Conservation (phyloP, 2,797 vertebrate genomes). For the Acanthornis magna region DNA sequence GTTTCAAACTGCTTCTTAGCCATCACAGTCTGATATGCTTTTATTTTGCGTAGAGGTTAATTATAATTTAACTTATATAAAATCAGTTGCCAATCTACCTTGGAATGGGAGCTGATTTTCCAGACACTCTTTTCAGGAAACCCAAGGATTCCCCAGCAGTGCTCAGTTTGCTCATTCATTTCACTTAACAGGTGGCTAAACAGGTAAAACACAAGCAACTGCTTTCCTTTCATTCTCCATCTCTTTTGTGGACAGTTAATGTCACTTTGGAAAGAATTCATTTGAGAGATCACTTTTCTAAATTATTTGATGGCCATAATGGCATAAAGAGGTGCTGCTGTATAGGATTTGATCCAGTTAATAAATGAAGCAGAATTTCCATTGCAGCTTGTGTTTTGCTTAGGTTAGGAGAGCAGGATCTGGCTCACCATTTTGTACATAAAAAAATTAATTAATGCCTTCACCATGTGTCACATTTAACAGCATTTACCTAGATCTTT, state of each 20-base stretch:
- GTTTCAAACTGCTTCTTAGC: neutral
- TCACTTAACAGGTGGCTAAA: slow-evolving; percentile 18
- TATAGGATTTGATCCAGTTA: neutral
- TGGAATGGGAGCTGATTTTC: neutral
- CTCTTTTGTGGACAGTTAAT: neutral
- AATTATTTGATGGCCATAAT: neutral
- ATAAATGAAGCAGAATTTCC: neutral
- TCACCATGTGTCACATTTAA: neutral
- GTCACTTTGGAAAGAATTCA: neutral
- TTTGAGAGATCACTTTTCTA: neutral
- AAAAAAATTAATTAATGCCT: neutral
- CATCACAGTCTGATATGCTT: neutral
- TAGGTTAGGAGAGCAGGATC: neutral
- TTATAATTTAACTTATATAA: neutral
- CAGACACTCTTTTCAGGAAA: neutral
- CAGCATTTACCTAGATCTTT: neutral
- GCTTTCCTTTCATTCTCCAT: neutral
- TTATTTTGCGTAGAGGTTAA: neutral
- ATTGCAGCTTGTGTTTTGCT: neutral
- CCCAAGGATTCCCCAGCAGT: neutral
- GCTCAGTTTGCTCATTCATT: neutral
- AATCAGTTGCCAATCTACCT: neutral
- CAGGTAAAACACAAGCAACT: neutral
- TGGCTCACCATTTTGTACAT: neutral
- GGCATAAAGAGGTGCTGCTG: neutral